Evolutionary conservation across 2,113 vertebrate species (phyloP).

Genomic region (Mola mola): DNA sequence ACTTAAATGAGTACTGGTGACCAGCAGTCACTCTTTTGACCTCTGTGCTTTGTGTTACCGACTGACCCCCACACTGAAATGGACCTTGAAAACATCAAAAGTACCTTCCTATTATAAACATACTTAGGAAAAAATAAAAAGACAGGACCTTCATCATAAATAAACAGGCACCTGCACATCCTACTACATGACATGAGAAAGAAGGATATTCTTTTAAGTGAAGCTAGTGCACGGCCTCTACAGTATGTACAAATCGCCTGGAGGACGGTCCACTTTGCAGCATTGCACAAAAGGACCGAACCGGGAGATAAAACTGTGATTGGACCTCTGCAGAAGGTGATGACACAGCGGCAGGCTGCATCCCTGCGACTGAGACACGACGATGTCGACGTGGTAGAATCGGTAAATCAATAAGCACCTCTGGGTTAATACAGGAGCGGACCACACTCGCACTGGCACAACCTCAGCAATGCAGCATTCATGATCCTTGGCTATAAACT

Average conservation of each 20-base stretch:
- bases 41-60: constrained; percentile 54
- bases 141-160: constrained; percentile 82
- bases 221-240: constrained; percentile 83
- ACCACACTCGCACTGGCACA: constrained; percentile 55
- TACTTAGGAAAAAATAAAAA: constrained; percentile 39
- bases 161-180: constrained; percentile 79
- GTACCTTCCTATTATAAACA: constrained; percentile 77
- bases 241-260: constrained; percentile 74
- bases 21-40: constrained; percentile 61
- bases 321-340: constrained; percentile 56
- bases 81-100: constrained; percentile 60
- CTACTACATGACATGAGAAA: constrained; percentile 74
- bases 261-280: constrained; percentile 50
- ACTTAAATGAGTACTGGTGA: constrained; percentile 83
- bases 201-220: constrained; percentile 71
- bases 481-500: constrained; percentile 57
- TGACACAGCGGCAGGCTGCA: constrained; percentile 40
- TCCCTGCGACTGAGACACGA: constrained; percentile 45
- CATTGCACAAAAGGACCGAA: constrained; percentile 50
- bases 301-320: constrained; percentile 40
- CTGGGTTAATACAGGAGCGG: constrained; percentile 61
- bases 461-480: constrained; percentile 35
- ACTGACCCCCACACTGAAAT: constrained; percentile 56
- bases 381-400: constrained; percentile 33
- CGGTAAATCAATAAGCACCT: constrained; percentile 69